Percentiles rank a stretch among this genome's conserved stretches.
Conservation (phyloP, 1,140 invertebrate genomes). For the Oryctes rhinoceros region DNA sequence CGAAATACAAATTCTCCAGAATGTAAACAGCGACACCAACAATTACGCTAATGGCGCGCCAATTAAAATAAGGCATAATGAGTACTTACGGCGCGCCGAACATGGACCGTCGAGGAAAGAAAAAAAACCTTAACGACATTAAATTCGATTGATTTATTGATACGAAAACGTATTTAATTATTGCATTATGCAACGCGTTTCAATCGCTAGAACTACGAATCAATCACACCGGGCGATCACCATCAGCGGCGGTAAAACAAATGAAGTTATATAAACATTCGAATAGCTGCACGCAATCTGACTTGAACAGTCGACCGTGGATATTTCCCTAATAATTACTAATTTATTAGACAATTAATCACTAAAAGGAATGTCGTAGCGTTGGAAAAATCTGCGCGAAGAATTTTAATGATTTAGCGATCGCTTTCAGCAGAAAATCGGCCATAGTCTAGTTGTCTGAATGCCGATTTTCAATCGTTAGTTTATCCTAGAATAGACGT, state of each 20-base stretch:
- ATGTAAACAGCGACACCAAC: constrained; percentile 13
- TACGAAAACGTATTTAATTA: constrained; percentile 19
- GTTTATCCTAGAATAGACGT: background rate
- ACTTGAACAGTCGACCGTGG: background rate
- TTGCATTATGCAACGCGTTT: background rate
- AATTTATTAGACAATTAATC: constrained; percentile 4
- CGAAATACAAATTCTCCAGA: constrained; percentile 18
- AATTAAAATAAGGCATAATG: constrained; percentile 13
- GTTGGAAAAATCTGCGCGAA: background rate
- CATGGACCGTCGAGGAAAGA: background rate
- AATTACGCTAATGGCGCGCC: constrained; percentile 1
- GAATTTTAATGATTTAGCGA: constrained; percentile 16
- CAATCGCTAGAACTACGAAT: background rate
- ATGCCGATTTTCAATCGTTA: background rate
- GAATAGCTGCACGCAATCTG: constrained; percentile 1
- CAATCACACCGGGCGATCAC: background rate
- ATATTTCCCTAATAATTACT: constrained; percentile 23
- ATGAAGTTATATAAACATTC: constrained; percentile 19
- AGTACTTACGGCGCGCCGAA: background rate
- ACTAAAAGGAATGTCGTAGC: constrained; percentile 4
- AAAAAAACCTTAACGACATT: constrained; percentile 19
- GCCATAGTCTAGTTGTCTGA: background rate
- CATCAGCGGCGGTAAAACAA: background rate
- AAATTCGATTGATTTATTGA: constrained; percentile 10
- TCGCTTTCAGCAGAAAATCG: background rate